Evolutionary conservation across 2,888 invertebrate genomes (phyloP).

Genomic region (Hecatera dysodea): DNA sequence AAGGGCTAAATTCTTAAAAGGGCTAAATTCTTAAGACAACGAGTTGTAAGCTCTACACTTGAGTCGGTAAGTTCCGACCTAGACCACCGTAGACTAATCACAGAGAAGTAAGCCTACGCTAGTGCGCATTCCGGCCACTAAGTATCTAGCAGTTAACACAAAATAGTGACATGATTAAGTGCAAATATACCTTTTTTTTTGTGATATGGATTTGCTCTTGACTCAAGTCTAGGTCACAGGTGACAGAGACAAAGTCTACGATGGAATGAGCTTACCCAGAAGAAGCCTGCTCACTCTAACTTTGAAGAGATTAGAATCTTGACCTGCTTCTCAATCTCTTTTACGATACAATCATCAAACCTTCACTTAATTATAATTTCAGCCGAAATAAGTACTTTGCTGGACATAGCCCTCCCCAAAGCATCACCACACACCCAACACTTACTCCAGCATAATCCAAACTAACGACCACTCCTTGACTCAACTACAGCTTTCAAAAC

Average conservation of each 20-base stretch:
- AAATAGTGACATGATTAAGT: neutral
- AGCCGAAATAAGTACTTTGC: no score
- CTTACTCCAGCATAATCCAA: constrained; percentile 2
- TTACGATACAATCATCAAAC: neutral
- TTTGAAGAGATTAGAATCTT: no score
- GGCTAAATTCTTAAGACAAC: no score
- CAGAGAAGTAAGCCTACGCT: neutral
- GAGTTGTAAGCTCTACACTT: neutral
- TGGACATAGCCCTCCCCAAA: neutral
- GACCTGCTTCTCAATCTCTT: neutral
- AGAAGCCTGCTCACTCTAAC: no score
- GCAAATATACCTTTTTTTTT: neutral
- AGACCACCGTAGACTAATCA: neutral
- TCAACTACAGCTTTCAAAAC: constrained; percentile 21
- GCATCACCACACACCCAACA: neutral
- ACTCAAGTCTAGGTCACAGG: no score
- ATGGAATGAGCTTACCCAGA: no score
- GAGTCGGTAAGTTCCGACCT: neutral
- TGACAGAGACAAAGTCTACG: no score
- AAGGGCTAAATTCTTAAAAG: neutral
- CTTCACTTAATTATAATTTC: neutral
- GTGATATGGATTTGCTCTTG: no score
- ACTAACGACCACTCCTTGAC: constrained; percentile 9
- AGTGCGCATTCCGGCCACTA: neutral
- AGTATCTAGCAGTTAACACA: neutral